A percentile compares a stretch with the other conserved stretches of the same genome.
Conservation (phyloP, 2,797 vertebrate genomes). For the Taeniopygia guttata region DNA sequence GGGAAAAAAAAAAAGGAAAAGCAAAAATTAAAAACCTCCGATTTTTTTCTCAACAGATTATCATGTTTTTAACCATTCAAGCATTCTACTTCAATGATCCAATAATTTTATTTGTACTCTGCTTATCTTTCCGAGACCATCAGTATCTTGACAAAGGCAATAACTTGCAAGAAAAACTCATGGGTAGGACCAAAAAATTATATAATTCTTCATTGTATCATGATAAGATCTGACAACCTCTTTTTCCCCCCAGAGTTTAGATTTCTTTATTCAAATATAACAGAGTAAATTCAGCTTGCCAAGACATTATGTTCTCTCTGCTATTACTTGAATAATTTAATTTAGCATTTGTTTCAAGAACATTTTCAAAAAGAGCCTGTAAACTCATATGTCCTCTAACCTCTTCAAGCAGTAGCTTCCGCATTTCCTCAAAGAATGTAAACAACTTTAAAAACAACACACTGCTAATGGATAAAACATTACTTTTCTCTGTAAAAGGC, state of each 20-base stretch:
- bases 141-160: constrained; percentile 56
- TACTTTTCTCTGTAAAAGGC: background rate
- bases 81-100: background rate
- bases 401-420: constrained; percentile 35
- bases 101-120: constrained; percentile 35
- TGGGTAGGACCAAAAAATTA: constrained; percentile 61
- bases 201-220: constrained; percentile 35
- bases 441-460: constrained; percentile 40
- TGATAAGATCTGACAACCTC: constrained; percentile 71
- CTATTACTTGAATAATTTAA: constrained; percentile 70
- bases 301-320: constrained; percentile 77
- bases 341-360: constrained; percentile 42
- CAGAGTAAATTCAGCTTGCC: constrained; percentile 63
- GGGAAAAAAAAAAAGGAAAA: background rate
- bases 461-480: constrained; percentile 60
- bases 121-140: constrained; percentile 31
- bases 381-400: constrained; percentile 43
- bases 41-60: background rate
- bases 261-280: constrained; percentile 71
- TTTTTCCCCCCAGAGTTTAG: constrained; percentile 12
- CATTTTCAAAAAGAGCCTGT: constrained; percentile 34
- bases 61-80: background rate
- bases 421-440: constrained; percentile 47
- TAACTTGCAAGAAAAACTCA: constrained; percentile 67
- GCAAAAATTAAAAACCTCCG: background rate